Conservation (phyloP, 1,140 invertebrate species). For the Drosophila funebris region DNA sequence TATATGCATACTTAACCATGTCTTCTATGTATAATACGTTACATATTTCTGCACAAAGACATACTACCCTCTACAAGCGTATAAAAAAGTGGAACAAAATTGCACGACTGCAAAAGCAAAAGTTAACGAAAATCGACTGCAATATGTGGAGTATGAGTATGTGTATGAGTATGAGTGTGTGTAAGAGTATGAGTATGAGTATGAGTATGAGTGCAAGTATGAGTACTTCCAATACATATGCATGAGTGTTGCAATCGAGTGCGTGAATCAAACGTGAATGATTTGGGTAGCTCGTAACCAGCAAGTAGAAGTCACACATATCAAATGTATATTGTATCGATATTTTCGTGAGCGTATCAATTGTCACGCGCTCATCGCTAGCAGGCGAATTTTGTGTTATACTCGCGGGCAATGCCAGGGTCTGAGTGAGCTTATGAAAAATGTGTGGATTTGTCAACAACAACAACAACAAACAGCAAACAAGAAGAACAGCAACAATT, state of each 20-base stretch:
- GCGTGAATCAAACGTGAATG: background rate
- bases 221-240: constrained; percentile 2
- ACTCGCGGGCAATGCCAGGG: too few species aligned
- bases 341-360: background rate
- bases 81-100: constrained; percentile 11
- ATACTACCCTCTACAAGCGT: too few species aligned
- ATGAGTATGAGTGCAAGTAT: background rate
- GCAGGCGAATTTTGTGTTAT: constrained; percentile 20
- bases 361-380: constrained; percentile 18
- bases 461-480: constrained; percentile 41
- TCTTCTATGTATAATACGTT: too few species aligned
- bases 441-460: constrained; percentile 75
- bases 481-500: constrained; percentile 61
- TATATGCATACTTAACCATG: too few species aligned
- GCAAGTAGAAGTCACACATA: background rate
- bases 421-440: constrained; percentile 57
- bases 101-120: constrained; percentile 57
- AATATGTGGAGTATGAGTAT: constrained; percentile 32
- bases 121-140: constrained; percentile 52
- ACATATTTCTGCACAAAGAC: too few species aligned
- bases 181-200: background rate
- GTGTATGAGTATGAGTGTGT: background rate
- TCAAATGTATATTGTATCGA: too few species aligned
- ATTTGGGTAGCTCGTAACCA: background rate
- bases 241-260: constrained; percentile 19